Percentiles rank a stretch among this genome's conserved stretches.
phyloP scores from a whole-genome alignment of 2,113 vertebrate genomes.

The Gavia stellata region DNA sequence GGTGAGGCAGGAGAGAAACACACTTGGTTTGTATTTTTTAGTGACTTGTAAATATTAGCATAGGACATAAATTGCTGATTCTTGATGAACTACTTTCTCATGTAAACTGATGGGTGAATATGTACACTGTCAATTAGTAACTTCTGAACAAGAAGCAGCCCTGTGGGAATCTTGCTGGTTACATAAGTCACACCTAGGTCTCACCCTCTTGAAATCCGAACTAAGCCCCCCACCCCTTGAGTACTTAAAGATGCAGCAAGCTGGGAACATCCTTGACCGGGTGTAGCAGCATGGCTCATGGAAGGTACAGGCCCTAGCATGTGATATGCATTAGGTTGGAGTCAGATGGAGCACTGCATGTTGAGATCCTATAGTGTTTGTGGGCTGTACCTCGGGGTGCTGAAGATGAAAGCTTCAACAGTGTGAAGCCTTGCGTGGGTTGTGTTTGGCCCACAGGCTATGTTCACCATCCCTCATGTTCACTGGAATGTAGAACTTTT shows the following conservation, averaged over 20 bases:
- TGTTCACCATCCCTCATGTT: conserved; percentile 11
- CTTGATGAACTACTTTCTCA: too few relatives aligned
- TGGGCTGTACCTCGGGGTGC: neutral
- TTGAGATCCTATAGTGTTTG: neutral
- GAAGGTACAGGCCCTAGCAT: conserved; percentile 21
- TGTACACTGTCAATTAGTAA: neutral
- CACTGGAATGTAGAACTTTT: conserved; percentile 43
- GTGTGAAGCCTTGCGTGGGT: conserved; percentile 54
- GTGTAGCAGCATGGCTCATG: neutral
- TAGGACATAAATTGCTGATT: too few relatives aligned
- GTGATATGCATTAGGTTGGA: neutral
- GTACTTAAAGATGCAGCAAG: neutral
- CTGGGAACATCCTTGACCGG: neutral
- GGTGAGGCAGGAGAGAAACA: neutral
- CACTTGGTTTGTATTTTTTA: neutral
- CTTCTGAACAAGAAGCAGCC: neutral
- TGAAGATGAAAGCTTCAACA: conserved; percentile 44
- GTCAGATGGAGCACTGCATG: neutral
- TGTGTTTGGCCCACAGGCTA: conserved; percentile 58
- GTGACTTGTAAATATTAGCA: neutral
- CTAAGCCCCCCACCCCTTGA: neutral
- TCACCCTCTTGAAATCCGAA: neutral
- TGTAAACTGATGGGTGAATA: neutral
- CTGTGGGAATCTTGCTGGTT: neutral
- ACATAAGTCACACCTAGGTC: neutral